These are phyloP conservation scores for Cisticola juncidis DNA, from an alignment of 2,113 vertebrate species.

Conservation along the genomic window DNA sequence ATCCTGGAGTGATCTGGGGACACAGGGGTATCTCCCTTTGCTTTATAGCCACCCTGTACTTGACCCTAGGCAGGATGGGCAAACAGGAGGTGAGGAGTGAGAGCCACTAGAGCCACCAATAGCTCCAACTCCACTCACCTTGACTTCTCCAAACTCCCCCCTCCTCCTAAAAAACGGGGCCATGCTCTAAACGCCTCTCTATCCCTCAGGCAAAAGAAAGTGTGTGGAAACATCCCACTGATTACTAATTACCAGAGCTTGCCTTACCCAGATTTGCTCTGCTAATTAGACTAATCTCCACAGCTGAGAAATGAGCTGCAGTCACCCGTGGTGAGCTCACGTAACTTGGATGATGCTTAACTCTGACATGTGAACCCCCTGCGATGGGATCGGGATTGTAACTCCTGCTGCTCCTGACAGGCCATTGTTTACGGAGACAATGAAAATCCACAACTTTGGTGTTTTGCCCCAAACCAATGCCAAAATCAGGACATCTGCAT, in stretches of 20 bases:
- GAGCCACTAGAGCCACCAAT: not conserved
- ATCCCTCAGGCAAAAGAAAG: not conserved
- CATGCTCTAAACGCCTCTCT: not conserved
- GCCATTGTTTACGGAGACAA: constrained; percentile 13
- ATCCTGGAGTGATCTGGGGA: not conserved
- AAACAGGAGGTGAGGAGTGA: accelerated
- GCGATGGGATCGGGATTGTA: not conserved
- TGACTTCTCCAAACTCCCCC: not conserved
- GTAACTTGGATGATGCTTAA: not conserved
- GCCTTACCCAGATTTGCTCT: constrained; percentile 31
- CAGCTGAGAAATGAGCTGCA: not conserved
- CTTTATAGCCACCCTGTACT: not conserved
- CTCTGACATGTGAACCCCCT: not conserved
- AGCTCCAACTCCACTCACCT: not conserved
- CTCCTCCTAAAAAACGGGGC: not conserved
- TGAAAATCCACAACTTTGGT: not conserved
- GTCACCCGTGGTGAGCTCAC: not conserved
- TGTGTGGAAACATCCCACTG: not conserved
- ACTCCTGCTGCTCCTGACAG: not conserved
- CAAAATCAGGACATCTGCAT: constrained; percentile 28
- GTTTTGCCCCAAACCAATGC: not conserved
- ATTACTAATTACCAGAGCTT: constrained; percentile 38
- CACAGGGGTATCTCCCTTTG: not conserved
- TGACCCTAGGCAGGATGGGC: accelerated
- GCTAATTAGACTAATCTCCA: constrained; percentile 53